A percentile compares a stretch with the other conserved stretches of the same genome.
Evolutionary conservation across 2,113 vertebrate genomes (phyloP).

Genomic region (Rhinolophus ferrumequinum): DNA sequence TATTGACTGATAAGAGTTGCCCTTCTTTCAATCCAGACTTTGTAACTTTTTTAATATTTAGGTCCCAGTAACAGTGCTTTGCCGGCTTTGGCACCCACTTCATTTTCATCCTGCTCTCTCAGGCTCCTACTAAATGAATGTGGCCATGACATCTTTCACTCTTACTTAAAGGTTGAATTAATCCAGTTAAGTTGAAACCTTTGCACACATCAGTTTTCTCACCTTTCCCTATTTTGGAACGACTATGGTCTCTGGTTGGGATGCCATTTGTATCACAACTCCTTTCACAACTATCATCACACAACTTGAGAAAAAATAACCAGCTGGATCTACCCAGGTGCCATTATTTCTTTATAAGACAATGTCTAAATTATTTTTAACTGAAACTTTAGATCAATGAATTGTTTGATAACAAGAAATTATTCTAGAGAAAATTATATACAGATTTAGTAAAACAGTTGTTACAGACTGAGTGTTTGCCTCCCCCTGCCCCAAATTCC

Average conservation of each 20-base stretch:
- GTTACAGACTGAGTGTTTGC: not conserved
- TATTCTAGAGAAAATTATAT: not conserved
- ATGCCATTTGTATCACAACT: not conserved
- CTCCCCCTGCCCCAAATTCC: not conserved
- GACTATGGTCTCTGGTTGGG: not conserved
- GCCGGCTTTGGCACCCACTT: not conserved
- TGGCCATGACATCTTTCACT: no score
- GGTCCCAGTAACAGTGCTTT: not conserved
- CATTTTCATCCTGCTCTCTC: not conserved
- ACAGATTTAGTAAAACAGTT: not conserved
- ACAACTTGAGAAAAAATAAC: not conserved
- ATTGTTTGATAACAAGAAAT: not conserved
- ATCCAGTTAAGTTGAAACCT: not conserved
- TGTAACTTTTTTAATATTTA: not conserved
- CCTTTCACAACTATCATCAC: not conserved
- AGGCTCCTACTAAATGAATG: not conserved
- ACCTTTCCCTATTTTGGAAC: not conserved
- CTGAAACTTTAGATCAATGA: not conserved
- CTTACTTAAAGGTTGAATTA: not conserved
- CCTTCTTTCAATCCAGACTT: slow-evolving; percentile 2
- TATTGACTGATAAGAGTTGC: not conserved
- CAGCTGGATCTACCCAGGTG: no score
- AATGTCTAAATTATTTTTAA: slow-evolving; percentile 1
- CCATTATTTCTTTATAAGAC: not conserved
- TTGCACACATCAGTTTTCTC: not conserved